Percentiles rank a stretch among this genome's conserved stretches.
phyloP scores from a whole-genome alignment of 2,113 vertebrate genomes.

The Scartelaos histophorus region DNA sequence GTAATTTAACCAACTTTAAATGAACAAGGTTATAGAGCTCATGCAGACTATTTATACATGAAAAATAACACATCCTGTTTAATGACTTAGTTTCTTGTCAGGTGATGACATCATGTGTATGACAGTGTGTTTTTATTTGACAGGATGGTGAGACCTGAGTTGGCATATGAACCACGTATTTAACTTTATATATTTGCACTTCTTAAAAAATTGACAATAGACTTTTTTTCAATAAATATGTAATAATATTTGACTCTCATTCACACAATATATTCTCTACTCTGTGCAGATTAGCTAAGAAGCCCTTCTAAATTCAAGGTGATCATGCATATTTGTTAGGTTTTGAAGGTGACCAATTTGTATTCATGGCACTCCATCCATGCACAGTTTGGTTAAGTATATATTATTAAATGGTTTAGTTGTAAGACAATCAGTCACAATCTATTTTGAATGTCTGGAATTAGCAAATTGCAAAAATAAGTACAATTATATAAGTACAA shows the following conservation, averaged over 20 bases:
- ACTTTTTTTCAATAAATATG: no score
- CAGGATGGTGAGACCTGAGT: background rate
- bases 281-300: no score
- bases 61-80: background rate
- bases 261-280: no score
- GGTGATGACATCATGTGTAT: background rate
- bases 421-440: no score
- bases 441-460: no score
- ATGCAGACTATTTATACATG: background rate
- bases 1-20: background rate
- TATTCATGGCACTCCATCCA: background rate
- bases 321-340: background rate
- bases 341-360: background rate
- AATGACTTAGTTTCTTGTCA: background rate
- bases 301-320: background rate
- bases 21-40: background rate
- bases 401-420: no score
- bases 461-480: no score
- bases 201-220: background rate
- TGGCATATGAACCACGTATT: background rate
- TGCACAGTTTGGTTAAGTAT: no score
- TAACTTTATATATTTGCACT: background rate
- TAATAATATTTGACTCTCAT: no score
- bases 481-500: no score
- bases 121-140: background rate